Evolutionary conservation across 2,888 invertebrate species (phyloP).

Genomic region (Amphipoea oculea): DNA sequence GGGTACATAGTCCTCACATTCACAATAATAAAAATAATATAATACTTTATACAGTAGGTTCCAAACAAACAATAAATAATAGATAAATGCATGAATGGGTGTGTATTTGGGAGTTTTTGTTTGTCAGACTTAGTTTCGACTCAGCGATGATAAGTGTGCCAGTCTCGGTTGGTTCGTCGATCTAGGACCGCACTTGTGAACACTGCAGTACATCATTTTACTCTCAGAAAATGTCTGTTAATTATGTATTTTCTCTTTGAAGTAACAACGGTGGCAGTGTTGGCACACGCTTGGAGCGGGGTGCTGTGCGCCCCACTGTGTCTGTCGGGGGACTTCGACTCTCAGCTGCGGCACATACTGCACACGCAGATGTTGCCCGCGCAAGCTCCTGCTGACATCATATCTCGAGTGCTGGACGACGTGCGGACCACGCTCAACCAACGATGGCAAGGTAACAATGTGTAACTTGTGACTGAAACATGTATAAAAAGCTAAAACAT

Average conservation of each 20-base stretch:
- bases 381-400: not conserved
- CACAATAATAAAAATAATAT: too few relatives aligned
- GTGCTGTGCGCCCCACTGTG: slow-evolving; percentile 3
- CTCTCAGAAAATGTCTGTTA: too few relatives aligned
- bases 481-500: not conserved
- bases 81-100: not conserved
- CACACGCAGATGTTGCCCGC: not conserved
- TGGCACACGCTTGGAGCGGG: not conserved
- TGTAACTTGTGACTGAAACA: not conserved
- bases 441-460: slow-evolving; percentile 27
- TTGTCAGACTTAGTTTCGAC: too few relatives aligned
- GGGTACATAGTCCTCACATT: too few relatives aligned
- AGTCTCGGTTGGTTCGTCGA: not conserved
- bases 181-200: not conserved
- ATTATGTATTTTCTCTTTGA: not conserved
- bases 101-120: not conserved
- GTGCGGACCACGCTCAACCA: slow-evolving; percentile 13
- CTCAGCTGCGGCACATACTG: slow-evolving; percentile 26
- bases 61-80: not conserved
- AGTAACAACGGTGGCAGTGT: slow-evolving; percentile 14
- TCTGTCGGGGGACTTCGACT: slow-evolving; percentile 34
- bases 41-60: too few relatives aligned
- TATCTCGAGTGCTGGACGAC: slow-evolving; percentile 1
- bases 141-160: not conserved
- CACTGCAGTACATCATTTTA: not conserved